Percentiles rank a stretch among this genome's conserved stretches.
These are phyloP conservation scores for Ascidia mentula DNA, from an alignment of 23 tunicate genomes.

Conservation along the genomic window DNA sequence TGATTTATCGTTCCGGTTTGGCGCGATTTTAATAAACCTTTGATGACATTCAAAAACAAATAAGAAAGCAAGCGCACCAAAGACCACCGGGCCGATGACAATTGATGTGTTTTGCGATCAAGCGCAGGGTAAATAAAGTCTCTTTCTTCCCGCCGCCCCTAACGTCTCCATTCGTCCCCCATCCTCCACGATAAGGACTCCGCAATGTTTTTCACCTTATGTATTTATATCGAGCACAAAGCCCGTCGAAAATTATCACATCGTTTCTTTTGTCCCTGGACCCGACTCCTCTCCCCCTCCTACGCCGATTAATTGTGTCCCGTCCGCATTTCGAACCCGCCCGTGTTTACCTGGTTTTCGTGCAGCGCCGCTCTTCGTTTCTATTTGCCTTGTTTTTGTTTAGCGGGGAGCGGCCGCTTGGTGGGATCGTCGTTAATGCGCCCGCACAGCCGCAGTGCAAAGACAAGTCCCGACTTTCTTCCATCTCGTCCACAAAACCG, in stretches of 20 bases:
- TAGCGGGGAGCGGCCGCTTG: slow-evolving; percentile 3
- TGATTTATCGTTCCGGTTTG: neutral
- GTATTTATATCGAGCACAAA: neutral
- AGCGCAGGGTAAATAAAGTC: neutral
- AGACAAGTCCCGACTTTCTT: neutral
- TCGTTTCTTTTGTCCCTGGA: neutral
- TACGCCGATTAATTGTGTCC: slow-evolving; percentile 9
- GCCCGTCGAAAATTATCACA: slow-evolving; percentile 11
- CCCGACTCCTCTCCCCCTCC: neutral
- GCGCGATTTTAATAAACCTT: slow-evolving; percentile 12
- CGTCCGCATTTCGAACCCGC: neutral
- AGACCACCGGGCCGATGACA: slow-evolving; percentile 8
- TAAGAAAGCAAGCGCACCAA: neutral
- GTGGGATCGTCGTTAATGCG: neutral
- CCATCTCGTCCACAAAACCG: too few species aligned
- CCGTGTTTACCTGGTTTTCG: slow-evolving; percentile 3
- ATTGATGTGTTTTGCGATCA: neutral
- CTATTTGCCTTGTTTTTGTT: slow-evolving; percentile 10
- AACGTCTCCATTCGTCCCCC: neutral
- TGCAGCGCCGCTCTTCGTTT: neutral
- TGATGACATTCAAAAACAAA: slow-evolving; percentile 1
- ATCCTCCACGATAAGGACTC: neutral
- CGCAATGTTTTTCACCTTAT: slow-evolving; percentile 8
- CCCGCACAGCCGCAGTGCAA: neutral
- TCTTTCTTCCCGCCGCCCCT: neutral